Conservation (phyloP, 1,140 invertebrate genomes). For the Ectropis grisescens region DNA sequence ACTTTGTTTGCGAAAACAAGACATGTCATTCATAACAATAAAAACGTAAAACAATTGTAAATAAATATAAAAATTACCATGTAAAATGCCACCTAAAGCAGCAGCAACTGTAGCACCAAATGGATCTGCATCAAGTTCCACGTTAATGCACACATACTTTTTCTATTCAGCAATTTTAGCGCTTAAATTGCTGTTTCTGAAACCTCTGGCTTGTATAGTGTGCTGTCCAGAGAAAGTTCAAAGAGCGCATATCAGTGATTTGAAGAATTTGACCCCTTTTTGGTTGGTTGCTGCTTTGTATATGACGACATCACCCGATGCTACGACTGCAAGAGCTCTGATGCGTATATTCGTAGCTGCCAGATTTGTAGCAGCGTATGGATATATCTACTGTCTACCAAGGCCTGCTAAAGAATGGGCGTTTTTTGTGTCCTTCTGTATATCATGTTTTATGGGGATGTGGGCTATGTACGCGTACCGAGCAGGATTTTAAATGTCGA, state of each 20-base stretch:
- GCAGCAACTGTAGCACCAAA: no score
- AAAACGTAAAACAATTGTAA: no score
- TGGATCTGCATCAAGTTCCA: constrained; percentile 1
- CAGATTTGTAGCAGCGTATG: constrained; percentile 20
- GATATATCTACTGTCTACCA: constrained; percentile 21
- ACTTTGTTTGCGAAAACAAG: no score
- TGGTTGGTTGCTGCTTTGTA: constrained; percentile 41
- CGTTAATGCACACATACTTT: constrained; percentile 28
- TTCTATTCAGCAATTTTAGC: constrained; percentile 35
- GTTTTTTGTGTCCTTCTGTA: constrained; percentile 26
- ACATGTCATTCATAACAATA: no score
- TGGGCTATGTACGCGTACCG: constrained; percentile 24
- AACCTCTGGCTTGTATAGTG: constrained; percentile 21
- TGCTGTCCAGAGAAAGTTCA: constrained; percentile 25
- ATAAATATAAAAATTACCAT: no score
- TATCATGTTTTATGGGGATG: constrained; percentile 28
- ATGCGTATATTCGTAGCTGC: constrained; percentile 22
- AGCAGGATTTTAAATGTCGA: no score
- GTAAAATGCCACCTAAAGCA: no score
- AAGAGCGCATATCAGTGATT: constrained; percentile 31
- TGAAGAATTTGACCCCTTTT: constrained; percentile 38
- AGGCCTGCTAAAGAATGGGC: constrained; percentile 12
- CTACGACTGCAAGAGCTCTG: constrained; percentile 14
- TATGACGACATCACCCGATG: constrained; percentile 28
- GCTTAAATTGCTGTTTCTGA: constrained; percentile 26